Evolutionary conservation across 2,113 vertebrate genomes (phyloP).

Genomic region (Panurus biarmicus): DNA sequence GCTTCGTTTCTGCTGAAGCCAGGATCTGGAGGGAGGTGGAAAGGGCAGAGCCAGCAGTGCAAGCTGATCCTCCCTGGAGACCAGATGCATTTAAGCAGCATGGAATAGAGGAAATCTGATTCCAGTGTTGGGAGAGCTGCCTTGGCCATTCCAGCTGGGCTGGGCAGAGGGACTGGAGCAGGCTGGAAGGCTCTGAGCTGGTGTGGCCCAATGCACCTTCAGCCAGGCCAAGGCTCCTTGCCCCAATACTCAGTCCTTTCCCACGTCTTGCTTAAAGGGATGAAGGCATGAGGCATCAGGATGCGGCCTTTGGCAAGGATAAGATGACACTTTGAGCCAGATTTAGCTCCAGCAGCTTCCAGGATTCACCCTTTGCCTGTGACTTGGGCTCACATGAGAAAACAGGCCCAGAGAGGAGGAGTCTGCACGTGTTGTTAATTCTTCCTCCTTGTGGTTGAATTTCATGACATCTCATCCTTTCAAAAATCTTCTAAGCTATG

Average conservation of each 20-base stretch:
- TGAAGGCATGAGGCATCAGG: accelerated
- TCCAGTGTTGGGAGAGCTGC: not conserved
- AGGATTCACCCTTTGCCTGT: not conserved
- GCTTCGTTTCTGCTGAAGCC: not conserved
- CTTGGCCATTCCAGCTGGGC: not conserved
- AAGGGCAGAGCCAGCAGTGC: slow-evolving; percentile 2
- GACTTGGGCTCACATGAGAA: not conserved
- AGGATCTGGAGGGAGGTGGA: not conserved
- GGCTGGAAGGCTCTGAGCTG: not conserved
- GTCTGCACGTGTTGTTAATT: accelerated
- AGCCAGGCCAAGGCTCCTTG: not conserved
- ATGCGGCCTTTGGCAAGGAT: accelerated
- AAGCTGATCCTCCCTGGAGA: slow-evolving; percentile 10
- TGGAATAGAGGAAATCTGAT: not conserved
- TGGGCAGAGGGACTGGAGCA: not conserved
- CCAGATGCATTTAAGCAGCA: not conserved
- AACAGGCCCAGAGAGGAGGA: not conserved
- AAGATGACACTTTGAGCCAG: not conserved
- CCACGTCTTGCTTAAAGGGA: not conserved
- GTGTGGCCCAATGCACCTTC: accelerated
- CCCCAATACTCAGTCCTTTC: not conserved
- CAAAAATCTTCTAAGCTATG: not conserved
- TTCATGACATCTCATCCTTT: not conserved
- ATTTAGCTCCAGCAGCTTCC: not conserved
- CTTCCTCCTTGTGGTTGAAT: not conserved